Base-by-base conservation (phyloP, 2,113 vertebrate species). In the Cyphomyrus discorhynchus region DNA sequence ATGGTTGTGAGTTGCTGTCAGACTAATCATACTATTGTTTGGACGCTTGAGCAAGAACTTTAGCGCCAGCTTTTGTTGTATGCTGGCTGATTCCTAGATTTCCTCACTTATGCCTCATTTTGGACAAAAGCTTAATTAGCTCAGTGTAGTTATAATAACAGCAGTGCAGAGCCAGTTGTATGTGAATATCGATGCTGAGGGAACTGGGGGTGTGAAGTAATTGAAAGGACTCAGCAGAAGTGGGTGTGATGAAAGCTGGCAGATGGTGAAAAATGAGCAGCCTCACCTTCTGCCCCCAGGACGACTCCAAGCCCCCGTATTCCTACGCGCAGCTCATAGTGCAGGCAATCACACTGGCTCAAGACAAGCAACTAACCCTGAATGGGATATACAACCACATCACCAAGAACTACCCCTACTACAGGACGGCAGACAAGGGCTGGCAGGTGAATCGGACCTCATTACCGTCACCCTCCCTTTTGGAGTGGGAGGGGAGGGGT, bases 371-470 rank as follows among this genome's bases (percentile, higher is more conserved):
- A 93, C 97, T 99, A 91, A 99, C 98, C 90, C 96, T 99, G 88
- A 99, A 98, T 35, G 98, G 98, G 87, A 99, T 99, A 94, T 99
- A 99, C 91, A 98, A 97, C 66, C 98, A 99, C 96, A 99, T 99
- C 96, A 99, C 98, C 88, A 99, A 98, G 95, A 98, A 98, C 91
- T 98, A 99, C 88, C 98, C 98, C 0, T 99, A 99, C 96, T 99
- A 99, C 95, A 96, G 98, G 94, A 99, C 97, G 1, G 98, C 97
- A 49, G 98, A 99, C 95, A 99, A 99, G 95, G 98, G 98, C 96
- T 99, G 98, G 98, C 98, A 99, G 98, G 98, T 99, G 92, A 92
- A 93, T 24, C 50, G 52, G 39, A 66, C 87, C 42, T 52, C 13
- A 50, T 52, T 53, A 50, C 19, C 47, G 1, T 86, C 45, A 17